phyloP scores from a whole-genome alignment of 1,140 invertebrate species.

The Grapholita molesta region DNA sequence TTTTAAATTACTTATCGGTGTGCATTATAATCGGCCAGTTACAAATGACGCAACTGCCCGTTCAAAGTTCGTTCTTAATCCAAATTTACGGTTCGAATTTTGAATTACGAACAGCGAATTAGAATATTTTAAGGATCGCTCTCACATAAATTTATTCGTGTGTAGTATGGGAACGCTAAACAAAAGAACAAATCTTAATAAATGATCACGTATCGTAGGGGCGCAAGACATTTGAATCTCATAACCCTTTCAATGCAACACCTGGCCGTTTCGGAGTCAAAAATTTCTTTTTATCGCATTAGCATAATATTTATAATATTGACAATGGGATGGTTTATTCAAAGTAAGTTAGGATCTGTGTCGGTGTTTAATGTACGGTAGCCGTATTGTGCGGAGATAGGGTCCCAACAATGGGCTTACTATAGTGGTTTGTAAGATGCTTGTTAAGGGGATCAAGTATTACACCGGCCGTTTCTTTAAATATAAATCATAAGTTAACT shows the following conservation, averaged over 20 bases:
- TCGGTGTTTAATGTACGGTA: constrained; percentile 16
- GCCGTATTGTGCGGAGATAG: constrained; percentile 3
- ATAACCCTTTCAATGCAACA: constrained; percentile 19
- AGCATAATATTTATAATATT: constrained; percentile 28
- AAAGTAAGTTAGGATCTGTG: constrained; percentile 16
- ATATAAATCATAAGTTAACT: constrained; percentile 6
- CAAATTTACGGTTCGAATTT: constrained; percentile 13
- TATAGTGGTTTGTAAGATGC: constrained; percentile 6
- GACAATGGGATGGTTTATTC: constrained; percentile 25
- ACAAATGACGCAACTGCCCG: neutral
- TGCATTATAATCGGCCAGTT: neutral
- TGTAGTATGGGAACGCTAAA: constrained; percentile 20
- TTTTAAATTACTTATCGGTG: neutral
- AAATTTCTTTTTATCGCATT: constrained; percentile 27
- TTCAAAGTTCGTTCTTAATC: constrained; percentile 6
- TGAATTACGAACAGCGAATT: constrained; percentile 1
- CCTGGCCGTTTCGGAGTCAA: constrained; percentile 22
- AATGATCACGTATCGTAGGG: constrained; percentile 20
- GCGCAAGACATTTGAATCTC: constrained; percentile 24
- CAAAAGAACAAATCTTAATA: constrained; percentile 26
- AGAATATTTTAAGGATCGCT: constrained; percentile 15
- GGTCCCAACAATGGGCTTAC: neutral
- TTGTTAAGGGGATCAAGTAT: constrained; percentile 17
- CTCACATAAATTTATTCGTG: constrained; percentile 22
- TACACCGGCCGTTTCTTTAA: constrained; percentile 9